A percentile compares a stretch with the other conserved stretches of the same genome.
phyloP scores from a whole-genome alignment of 2,797 vertebrate species.

The Sebastiscus albofasciatus region DNA sequence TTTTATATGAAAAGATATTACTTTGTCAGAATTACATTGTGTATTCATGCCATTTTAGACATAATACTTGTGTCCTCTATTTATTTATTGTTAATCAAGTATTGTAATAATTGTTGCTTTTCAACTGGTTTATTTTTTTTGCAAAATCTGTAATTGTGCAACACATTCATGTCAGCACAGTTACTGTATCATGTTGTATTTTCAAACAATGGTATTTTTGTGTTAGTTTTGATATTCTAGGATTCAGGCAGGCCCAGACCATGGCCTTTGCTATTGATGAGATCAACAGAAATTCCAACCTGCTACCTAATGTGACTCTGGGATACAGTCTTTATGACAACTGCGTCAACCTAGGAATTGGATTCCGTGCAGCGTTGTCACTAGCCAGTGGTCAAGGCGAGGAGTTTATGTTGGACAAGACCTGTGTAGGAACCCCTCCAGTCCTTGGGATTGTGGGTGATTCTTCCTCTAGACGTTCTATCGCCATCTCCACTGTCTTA shows the following conservation, averaged over 20 bases:
- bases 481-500: slow-evolving; percentile 56
- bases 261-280: slow-evolving; percentile 79
- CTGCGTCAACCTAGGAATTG: slow-evolving; percentile 66
- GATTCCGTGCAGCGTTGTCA: slow-evolving; percentile 70
- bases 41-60: background rate
- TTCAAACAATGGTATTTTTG: background rate
- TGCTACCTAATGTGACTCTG: background rate
- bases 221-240: slow-evolving; percentile 67
- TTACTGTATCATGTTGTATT: background rate
- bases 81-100: background rate
- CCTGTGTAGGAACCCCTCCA: slow-evolving; percentile 46
- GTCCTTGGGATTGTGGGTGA: slow-evolving; percentile 66
- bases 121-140: background rate
- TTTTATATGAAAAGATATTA: background rate
- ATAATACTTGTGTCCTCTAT: no score
- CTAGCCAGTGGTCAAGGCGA: slow-evolving; percentile 49
- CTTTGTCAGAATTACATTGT: background rate
- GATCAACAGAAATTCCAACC: slow-evolving; percentile 49
- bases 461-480: slow-evolving; percentile 50
- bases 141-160: background rate
- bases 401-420: slow-evolving; percentile 11
- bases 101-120: background rate
- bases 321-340: slow-evolving; percentile 50
- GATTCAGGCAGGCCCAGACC: slow-evolving; percentile 64
- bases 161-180: slow-evolving; percentile 14